phyloP scores from a whole-genome alignment of 2,113 vertebrate species.

The Phylloscopus whistleri region DNA sequence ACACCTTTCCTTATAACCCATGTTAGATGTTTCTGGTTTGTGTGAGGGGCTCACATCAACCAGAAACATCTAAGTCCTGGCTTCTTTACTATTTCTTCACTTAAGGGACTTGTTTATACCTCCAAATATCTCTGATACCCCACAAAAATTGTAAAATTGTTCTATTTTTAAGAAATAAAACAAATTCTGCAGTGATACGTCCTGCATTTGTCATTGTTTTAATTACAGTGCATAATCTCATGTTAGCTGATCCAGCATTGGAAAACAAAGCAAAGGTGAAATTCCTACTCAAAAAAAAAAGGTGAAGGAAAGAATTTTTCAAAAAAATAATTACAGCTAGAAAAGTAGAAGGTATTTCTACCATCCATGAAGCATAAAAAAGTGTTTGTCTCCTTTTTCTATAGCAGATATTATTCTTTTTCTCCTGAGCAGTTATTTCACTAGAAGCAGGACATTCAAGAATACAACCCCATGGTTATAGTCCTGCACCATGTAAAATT shows the following conservation, averaged over 20 bases:
- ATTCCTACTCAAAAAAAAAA: neutral
- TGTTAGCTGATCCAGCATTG: neutral
- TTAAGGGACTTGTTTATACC: neutral
- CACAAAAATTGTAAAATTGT: neutral
- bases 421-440: neutral
- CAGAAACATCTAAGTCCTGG: neutral
- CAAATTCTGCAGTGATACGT: neutral
- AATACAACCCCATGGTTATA: neutral
- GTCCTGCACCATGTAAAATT: neutral
- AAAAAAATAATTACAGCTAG: neutral
- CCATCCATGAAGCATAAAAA: neutral
- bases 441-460: neutral
- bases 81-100: neutral
- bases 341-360: neutral
- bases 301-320: neutral
- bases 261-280: neutral
- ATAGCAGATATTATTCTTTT: neutral
- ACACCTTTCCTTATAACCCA: neutral
- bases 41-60: neutral
- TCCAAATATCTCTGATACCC: neutral
- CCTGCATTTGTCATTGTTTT: neutral
- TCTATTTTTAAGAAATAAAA: neutral
- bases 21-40: neutral
- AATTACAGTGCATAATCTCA: neutral
- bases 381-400: neutral